Base-by-base conservation (phyloP, 2,888 invertebrate species). In the Acrobasis consociella region DNA sequence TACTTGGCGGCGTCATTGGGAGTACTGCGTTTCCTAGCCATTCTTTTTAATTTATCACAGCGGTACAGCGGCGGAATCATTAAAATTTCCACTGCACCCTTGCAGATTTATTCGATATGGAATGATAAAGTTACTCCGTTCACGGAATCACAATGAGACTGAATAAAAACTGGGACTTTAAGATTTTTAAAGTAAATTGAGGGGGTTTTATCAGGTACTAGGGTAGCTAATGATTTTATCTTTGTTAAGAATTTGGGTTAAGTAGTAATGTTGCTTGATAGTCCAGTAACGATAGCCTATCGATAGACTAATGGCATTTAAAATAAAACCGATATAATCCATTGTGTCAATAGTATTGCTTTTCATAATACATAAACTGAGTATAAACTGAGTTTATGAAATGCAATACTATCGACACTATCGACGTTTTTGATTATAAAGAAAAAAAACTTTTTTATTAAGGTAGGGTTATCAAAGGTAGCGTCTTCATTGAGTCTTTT, bases 21-120 rank as follows among this genome's bases (percentile, higher is more conserved):
- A 42, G 11, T 1, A 1, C 13, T 15, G 56, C 81, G 78, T 76
- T 87, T 86, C 83, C 86, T 80, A 69, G 79, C 84, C 80, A 86
- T 90, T 90, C 87, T 91, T 91, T 91, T 90, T 88, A 85, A 87
- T 87, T 87, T 84, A 81, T 81, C 76, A 76, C 79, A 65, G 62
- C 72, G 75, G 81, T 82, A 81, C 82, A 81, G 81, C 78, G 80
- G 82, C 10, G 71, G 81, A 83, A 84, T 86, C 89, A 89, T 90
- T 91, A 91, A 89, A 90, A 87, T 84, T 82, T 86, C 75, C 81
- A 84, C 76, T 81, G 74, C 75, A 75, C 74, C 77, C 74, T 71
- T 74, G 72, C 77, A 76, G 78, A 84, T 85, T 87, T 83, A 82
- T 86, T 86, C 82, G 80, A 83, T 78, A 79, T 75, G 69, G 72